A percentile compares a stretch with the other conserved stretches of the same genome.
phyloP scores from a whole-genome alignment of 2,797 vertebrate genomes.

The Cyclopterus lumpus region DNA sequence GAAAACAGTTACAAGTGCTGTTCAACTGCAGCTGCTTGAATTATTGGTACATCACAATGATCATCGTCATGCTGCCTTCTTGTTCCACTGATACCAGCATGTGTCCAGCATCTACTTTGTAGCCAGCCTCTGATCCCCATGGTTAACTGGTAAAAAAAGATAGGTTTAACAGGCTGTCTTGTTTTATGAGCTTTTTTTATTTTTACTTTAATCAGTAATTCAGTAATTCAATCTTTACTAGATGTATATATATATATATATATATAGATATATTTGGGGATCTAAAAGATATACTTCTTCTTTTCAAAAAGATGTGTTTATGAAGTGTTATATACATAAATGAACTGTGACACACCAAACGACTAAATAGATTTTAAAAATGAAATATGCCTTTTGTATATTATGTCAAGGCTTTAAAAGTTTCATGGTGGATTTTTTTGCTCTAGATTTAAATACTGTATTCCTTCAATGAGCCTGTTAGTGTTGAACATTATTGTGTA shows the following conservation, averaged over 20 bases:
- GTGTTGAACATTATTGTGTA: slow-evolving; percentile 1
- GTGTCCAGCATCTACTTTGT: neutral
- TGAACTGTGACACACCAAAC: neutral
- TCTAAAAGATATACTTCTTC: neutral
- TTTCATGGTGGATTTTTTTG: slow-evolving; percentile 59
- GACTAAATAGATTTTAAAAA: neutral
- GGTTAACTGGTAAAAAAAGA: neutral
- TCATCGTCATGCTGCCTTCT: neutral
- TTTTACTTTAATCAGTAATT: neutral
- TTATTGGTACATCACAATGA: neutral
- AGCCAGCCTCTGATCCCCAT: neutral
- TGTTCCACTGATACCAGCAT: slow-evolving; percentile 2
- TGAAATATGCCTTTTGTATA: neutral
- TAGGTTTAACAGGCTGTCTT: neutral
- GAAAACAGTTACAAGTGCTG: slow-evolving; percentile 4
- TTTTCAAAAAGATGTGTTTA: neutral
- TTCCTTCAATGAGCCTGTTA: slow-evolving; percentile 49
- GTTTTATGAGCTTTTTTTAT: neutral
- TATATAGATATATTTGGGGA: neutral
- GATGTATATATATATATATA: neutral
- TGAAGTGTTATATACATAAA: neutral
- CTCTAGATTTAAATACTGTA: slow-evolving; percentile 9
- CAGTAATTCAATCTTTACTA: neutral
- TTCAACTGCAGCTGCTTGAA: neutral
- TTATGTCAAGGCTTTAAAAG: neutral